Percentiles rank a stretch among this genome's conserved stretches.
These are phyloP conservation scores for Euwallacea similis DNA, from an alignment of 1,140 invertebrate species.

Conservation along the genomic window DNA sequence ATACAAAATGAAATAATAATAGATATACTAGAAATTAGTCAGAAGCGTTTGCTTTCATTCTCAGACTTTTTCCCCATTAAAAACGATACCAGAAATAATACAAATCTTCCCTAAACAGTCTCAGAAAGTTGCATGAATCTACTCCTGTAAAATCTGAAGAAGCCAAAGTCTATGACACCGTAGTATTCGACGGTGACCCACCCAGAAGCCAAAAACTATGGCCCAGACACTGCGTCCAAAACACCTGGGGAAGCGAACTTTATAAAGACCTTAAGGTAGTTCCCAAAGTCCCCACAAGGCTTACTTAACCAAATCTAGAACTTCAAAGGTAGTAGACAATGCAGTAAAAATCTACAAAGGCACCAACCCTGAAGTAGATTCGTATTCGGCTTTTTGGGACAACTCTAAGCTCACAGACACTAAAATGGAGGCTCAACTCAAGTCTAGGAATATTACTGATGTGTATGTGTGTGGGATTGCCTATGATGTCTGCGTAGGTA, in stretches of 20 bases:
- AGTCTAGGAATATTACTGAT: slow-evolving; percentile 65
- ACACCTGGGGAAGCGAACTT: slow-evolving; percentile 73
- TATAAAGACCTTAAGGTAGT: slow-evolving; percentile 61
- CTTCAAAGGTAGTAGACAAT: slow-evolving; percentile 58
- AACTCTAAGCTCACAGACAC: slow-evolving; percentile 69
- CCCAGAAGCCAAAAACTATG: slow-evolving; percentile 67
- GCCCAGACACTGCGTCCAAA: slow-evolving; percentile 78
- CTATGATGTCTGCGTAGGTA: slow-evolving; percentile 81
- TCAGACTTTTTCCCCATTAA: no score
- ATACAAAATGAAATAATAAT: no score
- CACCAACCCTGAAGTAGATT: slow-evolving; percentile 71
- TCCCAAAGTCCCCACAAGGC: background rate
- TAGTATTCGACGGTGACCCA: slow-evolving; percentile 67
- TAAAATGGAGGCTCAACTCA: slow-evolving; percentile 62
- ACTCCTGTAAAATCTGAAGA: slow-evolving; percentile 58
- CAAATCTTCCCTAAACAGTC: background rate
- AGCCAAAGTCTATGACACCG: slow-evolving; percentile 68
- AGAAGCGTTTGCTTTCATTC: no score
- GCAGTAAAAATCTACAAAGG: slow-evolving; percentile 69
- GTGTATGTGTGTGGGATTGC: slow-evolving; percentile 79
- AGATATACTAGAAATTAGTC: no score
- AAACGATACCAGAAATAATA: no score
- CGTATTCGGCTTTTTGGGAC: slow-evolving; percentile 81
- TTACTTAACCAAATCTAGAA: background rate
- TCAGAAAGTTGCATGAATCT: slow-evolving; percentile 57